These are phyloP conservation scores for Bufo gargarizans DNA, from an alignment of 2,113 vertebrate genomes.

Conservation along the genomic window DNA sequence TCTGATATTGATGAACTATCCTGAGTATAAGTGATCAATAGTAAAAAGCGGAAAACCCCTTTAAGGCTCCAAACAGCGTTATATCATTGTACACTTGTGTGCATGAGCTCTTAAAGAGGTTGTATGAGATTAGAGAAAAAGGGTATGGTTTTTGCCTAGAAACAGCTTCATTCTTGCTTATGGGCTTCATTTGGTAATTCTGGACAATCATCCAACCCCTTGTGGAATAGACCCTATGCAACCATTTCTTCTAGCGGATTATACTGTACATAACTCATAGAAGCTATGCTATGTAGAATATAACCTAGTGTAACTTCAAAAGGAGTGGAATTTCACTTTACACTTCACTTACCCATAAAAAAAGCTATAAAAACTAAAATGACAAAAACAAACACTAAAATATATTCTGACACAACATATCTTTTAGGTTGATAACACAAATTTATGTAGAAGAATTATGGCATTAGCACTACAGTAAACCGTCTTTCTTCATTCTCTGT, in stretches of 20 bases:
- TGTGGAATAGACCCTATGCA: neutral
- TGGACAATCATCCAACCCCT: too few relatives aligned
- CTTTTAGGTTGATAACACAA: neutral
- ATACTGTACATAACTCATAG: neutral
- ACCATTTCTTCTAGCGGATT: neutral
- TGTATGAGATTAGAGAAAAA: neutral
- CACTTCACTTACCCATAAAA: neutral
- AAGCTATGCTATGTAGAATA: neutral
- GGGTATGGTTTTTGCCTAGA: neutral
- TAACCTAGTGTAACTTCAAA: neutral
- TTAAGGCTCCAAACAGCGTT: neutral
- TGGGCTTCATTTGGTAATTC: neutral
- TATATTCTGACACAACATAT: slow-evolving; percentile 47
- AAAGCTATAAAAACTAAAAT: slow-evolving; percentile 55
- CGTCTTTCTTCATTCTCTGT: slow-evolving; percentile 62
- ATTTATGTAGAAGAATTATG: neutral
- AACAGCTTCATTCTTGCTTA: neutral
- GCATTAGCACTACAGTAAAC: neutral
- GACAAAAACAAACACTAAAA: neutral
- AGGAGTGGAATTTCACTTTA: neutral
- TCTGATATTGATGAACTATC: too few relatives aligned
- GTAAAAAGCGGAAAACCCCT: too few relatives aligned
- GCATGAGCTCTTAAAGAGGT: neutral
- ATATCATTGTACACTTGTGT: neutral
- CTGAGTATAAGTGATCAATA: too few relatives aligned